phyloP scores from a whole-genome alignment of 1,140 invertebrate species.

The Oedothorax gibbosus region DNA sequence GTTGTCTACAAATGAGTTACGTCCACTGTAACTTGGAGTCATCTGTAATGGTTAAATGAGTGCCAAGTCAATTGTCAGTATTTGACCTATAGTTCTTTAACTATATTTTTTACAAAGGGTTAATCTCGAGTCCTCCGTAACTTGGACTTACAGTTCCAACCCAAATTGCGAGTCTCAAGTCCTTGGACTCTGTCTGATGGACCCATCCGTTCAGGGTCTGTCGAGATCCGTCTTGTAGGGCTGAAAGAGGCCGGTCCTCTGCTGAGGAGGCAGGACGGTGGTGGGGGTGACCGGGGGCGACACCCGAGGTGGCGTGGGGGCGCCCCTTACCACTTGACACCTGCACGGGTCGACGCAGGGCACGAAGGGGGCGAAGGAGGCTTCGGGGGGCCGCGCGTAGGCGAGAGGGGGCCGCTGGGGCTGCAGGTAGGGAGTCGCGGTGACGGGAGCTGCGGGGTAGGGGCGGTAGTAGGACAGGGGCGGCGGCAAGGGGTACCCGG shows the following conservation, averaged over 20 bases:
- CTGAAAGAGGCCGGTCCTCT: constrained; percentile 62
- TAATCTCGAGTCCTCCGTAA: too few species aligned
- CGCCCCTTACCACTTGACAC: constrained; percentile 38
- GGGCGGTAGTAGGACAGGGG: constrained; percentile 49
- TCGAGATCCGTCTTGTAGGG: constrained; percentile 64
- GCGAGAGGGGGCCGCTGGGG: background rate
- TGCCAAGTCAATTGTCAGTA: too few species aligned
- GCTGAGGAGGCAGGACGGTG: constrained; percentile 10
- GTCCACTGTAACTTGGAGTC: too few species aligned
- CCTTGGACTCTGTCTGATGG: too few species aligned
- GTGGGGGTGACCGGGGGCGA: constrained; percentile 2
- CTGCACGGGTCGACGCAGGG: constrained; percentile 53
- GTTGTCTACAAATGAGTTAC: too few species aligned
- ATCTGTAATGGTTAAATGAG: too few species aligned
- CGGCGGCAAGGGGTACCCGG: constrained; percentile 68
- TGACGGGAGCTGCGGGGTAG: constrained; percentile 4
- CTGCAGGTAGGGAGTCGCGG: constrained; percentile 24
- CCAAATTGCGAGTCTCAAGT: too few species aligned
- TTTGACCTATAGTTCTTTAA: too few species aligned
- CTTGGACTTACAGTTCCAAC: too few species aligned
- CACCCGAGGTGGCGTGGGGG: constrained; percentile 1
- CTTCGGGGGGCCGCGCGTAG: background rate
- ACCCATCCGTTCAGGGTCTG: constrained; percentile 39
- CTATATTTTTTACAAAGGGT: too few species aligned
- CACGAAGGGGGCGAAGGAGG: constrained; percentile 10